Evolutionary conservation across 2,113 vertebrate genomes (phyloP), one percentile per base, ranked within the genome.

Genomic region (Notothenia coriiceps): DNA sequence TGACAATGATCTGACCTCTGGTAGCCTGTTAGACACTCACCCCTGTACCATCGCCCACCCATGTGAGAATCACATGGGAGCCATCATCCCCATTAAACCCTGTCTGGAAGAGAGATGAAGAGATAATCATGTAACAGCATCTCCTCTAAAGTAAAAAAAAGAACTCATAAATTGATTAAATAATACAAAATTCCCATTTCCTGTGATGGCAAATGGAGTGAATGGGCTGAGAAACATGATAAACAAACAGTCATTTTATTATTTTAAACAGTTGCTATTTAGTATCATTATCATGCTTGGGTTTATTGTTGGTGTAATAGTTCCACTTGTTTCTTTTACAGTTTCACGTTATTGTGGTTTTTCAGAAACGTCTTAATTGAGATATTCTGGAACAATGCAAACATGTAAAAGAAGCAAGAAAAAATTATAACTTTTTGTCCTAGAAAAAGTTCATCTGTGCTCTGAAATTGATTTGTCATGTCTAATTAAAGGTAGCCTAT

Each of bases 11-110:
- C 33, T 55, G n/a, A 70, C 7, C 15, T 22, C 17, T 5, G n/a
- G 13, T 5, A 18, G 22, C 22, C 17, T 10, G 49, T 7, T 17
- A 55, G 9, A 77, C 71, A 92, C 95, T 95, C 75, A 96, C 95
- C 68, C 95, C 95, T 17, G 94, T 95, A 8, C 90, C 95, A 75
- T 95, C 93, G 1, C 95, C 95, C 55, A 95, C 93, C 95, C 95
- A 95, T 5, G 95, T 95, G 77, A 95, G 92, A 40, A 92, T 94
- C 33, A 95, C 94, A 75, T 94, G 89, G 68, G 94, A 94, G 47
- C 95, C 95, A 25, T 95, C 93, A 69, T 95, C 95, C 13, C 93
- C 95, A 67, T 95, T 94, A 81, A 96, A 96, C 3, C 93, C 93
- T 11, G 94, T 95, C 95, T 96, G 40, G 10, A 18, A 55, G 50